phyloP scores from a whole-genome alignment of 2,888 invertebrate genomes.

The Myopa tessellatipennis region DNA sequence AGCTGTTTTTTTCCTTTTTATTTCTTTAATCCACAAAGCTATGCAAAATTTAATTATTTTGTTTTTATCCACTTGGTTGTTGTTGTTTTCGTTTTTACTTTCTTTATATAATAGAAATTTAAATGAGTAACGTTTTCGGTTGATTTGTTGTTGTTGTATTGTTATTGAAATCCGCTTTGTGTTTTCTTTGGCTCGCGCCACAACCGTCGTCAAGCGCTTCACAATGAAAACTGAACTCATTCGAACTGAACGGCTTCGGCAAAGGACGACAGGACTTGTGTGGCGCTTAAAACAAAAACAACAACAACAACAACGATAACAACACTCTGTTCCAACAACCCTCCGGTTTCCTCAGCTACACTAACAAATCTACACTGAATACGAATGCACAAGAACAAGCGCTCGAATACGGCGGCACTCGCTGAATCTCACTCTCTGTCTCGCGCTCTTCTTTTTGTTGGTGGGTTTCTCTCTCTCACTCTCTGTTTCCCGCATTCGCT shows the following conservation, averaged over 20 bases:
- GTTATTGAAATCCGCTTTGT: background rate
- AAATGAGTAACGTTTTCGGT: constrained; percentile 7
- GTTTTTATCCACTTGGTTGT: background rate
- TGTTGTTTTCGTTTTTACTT: background rate
- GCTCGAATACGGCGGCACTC: no score
- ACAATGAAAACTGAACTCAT: constrained; percentile 15
- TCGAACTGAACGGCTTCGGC: background rate
- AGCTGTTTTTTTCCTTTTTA: background rate
- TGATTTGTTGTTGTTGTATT: background rate
- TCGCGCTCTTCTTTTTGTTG: background rate
- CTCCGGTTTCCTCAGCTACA: constrained; percentile 28
- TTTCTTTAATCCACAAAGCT: background rate
- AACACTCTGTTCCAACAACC: background rate
- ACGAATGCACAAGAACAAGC: background rate
- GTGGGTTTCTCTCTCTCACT: constrained; percentile 7
- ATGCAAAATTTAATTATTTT: background rate
- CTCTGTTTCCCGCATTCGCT: background rate
- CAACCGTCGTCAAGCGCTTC: background rate
- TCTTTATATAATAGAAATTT: background rate
- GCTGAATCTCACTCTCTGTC: background rate
- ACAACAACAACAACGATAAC: constrained; percentile 6
- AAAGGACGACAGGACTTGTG: constrained; percentile 4
- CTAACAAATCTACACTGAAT: constrained; percentile 27
- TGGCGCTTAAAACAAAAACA: constrained; percentile 9
- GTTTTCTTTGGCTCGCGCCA: background rate